phyloP scores from a whole-genome alignment of 2,888 invertebrate genomes.

The Drosophila recens region DNA sequence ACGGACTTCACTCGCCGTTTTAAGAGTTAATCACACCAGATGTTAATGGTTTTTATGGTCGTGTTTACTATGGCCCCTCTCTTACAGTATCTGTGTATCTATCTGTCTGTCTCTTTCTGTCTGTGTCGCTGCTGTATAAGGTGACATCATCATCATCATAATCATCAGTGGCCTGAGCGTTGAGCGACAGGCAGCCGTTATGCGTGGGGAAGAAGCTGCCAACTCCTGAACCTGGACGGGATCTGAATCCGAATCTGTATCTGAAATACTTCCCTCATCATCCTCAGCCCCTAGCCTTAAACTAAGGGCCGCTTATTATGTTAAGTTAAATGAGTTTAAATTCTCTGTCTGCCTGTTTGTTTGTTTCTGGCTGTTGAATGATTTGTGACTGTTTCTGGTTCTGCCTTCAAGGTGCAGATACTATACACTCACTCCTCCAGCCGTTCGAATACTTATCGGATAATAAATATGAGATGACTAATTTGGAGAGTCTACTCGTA shows the following conservation, averaged over 20 bases:
- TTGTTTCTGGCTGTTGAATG: slow-evolving; percentile 71
- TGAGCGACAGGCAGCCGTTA: slow-evolving; percentile 41
- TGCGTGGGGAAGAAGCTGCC: slow-evolving; percentile 5
- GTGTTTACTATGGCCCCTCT: slow-evolving; percentile 66
- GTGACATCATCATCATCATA: slow-evolving; percentile 47
- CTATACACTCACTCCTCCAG: slow-evolving; percentile 16
- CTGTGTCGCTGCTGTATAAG: slow-evolving; percentile 35
- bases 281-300: background rate
- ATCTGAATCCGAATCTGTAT: background rate
- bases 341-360: slow-evolving; percentile 59
- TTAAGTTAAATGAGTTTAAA: slow-evolving; percentile 62
- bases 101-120: slow-evolving; percentile 22
- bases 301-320: slow-evolving; percentile 54
- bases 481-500: slow-evolving; percentile 19
- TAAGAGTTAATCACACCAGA: slow-evolving; percentile 84
- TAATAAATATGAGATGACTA: slow-evolving; percentile 41
- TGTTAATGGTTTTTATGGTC: slow-evolving; percentile 84
- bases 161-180: slow-evolving; percentile 26
- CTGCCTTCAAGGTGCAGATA: slow-evolving; percentile 18
- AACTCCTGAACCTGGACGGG: slow-evolving; percentile 38
- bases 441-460: slow-evolving; percentile 49
- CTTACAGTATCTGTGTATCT: background rate
- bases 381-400: slow-evolving; percentile 68
- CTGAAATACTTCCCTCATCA: background rate
- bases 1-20: slow-evolving; percentile 60